Evolutionary conservation across 2,888 invertebrate genomes (phyloP), one percentile per base, ranked within the genome.

Genomic region (Euproctis similis): DNA sequence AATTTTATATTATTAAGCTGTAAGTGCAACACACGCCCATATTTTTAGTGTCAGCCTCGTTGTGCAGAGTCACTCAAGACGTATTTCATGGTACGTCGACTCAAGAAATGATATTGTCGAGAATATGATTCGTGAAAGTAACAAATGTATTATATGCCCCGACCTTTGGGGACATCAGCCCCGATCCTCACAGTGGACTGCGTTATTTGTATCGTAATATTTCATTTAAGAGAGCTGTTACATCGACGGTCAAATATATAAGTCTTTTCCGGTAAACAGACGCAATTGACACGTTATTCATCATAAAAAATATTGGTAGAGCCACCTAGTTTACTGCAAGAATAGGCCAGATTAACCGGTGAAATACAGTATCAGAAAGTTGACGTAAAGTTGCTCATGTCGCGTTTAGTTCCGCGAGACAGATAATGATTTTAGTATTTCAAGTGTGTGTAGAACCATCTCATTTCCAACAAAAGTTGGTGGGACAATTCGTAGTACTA

Each of bases 61-160:
- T 78, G 59, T 74, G 82, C 65, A 73, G 75, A 84, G 77, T 84
- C 82, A 84, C 77, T 82, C 82, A 73, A 59, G 75, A 64, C 77
- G 80, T 80, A 84, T 84, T 82, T 81, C 81, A 84, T 77, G 82
- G 70, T 75, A 81, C 82, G 82, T 77, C 82, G 73, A 69, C 78
- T 74, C 71, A 63, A 70, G 68, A 75, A 77, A 82, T 81, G 77
- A 84, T 84, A 80, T 77, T 80, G 81, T 78, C 64, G 70, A 64
- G 65, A 69, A 75, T 80, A 77, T 78, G 81, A 80, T 80, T 77
- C 72, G 71, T 62, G 68, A 59, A 51, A 53, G 70, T 77, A 71
- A 76, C 77, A 78, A 78, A 81, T 77, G 68, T 76, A 75, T 78
- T 75, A 75, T 69, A 64, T 63, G 53, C 51, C 34, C 26, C 30